Conservation (phyloP, 92 coral and sea anemone species). For the Galaxea fascicularis region DNA sequence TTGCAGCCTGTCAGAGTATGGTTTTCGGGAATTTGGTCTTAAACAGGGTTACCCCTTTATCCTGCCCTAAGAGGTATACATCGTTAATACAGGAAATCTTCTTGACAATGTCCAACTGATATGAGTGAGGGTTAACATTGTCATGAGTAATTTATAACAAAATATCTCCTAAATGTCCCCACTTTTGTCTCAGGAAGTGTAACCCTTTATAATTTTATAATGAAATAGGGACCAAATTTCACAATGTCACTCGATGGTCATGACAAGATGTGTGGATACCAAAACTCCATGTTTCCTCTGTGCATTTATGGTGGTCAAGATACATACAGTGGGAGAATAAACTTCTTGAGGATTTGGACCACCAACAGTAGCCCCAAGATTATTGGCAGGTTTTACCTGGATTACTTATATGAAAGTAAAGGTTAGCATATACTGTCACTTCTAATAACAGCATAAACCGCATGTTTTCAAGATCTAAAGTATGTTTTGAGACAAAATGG, state of each 20-base stretch:
- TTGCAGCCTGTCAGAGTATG: too few relatives aligned
- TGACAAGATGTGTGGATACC: constrained; percentile 82
- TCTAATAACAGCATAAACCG: background rate
- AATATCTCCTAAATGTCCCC: constrained; percentile 19
- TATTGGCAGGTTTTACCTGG: constrained; percentile 74
- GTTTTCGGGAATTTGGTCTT: too few relatives aligned
- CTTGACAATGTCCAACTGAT: constrained; percentile 4
- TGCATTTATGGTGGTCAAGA: constrained; percentile 74
- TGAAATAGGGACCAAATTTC: constrained; percentile 51
- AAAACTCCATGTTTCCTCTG: constrained; percentile 77
- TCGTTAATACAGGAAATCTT: constrained; percentile 14
- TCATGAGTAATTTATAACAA: background rate
- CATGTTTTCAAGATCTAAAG: constrained; percentile 5
- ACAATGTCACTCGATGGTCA: constrained; percentile 78
- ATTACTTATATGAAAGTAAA: constrained; percentile 62
- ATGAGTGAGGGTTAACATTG: background rate
- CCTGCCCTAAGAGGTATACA: constrained; percentile 17
- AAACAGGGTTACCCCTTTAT: too few relatives aligned
- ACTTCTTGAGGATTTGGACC: constrained; percentile 71
- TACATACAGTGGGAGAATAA: constrained; percentile 69
- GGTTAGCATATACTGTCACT: constrained; percentile 16
- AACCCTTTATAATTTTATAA: background rate
- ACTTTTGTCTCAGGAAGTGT: constrained; percentile 15
- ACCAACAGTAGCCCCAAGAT: constrained; percentile 70
- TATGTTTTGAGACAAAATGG: background rate